Base-by-base conservation (phyloP, 2,797 vertebrate genomes). In the Centroberyx gerrardi region DNA sequence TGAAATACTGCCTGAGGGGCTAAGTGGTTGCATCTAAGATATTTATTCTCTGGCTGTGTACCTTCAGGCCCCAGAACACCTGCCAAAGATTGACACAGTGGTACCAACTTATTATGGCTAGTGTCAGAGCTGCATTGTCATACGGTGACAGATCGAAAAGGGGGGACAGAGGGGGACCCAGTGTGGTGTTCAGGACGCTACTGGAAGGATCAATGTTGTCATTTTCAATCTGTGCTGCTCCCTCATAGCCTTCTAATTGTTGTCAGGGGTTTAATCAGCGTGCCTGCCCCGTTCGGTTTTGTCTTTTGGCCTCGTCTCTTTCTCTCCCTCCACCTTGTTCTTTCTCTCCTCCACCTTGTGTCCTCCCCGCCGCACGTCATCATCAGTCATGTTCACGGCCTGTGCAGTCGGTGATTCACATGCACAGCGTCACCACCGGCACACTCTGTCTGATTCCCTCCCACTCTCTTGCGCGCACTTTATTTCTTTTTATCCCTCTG, bases 351-450 rank as follows among this genome's bases (percentile, higher is more conserved):
- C 70, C 38, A 22, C 75, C 74, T 65, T 63, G 72, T 61, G 73
- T 78, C 82, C 72, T 72, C 55, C 46, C 74, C 38, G 51, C 73
- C 64, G 67, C 77, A 33, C 67, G 63, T 89, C 86, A 86, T 85
- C 88, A 72, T 73, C 84, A 76, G 77, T 89, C 81, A 82, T 63
- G 79, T 86, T 78, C 17, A 29, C 49, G 67, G 75, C 64, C 62
- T 86, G 78, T 85, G 65, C 67, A 49, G 63, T 67, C 5, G 22
- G 73, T 90, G 90, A 93, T 87, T 91, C 90, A 86, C 81, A 69
- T 73, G 65, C 48, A 22, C 71, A 18, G 31, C 80, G 13, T 81
- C 84, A 84, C 75, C 82, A 56, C 68, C 81, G 69, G 69, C 78
- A 66, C 74, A 51, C 62, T 76, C 62, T 40, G n/a, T 42, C 49